Evolutionary conservation across 2,888 invertebrate genomes (phyloP), one percentile per base, ranked within the genome.

Genomic region (Polydrusus tereticollis): DNA sequence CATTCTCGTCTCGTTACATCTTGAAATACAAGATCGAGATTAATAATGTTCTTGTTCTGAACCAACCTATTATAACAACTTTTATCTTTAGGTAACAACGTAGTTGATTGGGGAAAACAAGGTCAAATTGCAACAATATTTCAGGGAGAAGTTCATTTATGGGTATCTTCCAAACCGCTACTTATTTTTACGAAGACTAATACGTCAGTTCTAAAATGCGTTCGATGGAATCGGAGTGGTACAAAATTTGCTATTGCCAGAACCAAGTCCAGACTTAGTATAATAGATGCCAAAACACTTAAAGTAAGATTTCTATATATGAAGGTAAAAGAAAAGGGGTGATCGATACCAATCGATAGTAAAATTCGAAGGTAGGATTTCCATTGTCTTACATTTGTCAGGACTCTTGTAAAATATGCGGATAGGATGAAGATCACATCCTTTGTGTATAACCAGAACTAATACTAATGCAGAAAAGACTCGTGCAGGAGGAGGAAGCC

Each of bases 51-150:
- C 12, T 7, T 33, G 12, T 33, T 33, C 1, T 33, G 2, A 33
- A 36, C 1, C 2, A 36, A 36, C n/a, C 36, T n/a, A 4, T n/a
- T n/a, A 33, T 6, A 33, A 33, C 2, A 6, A 8, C 12, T 12
- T 12, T 36, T 73, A n/a, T n/a, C n/a, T 70, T 58, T 62, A 79
- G 78, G 70, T 68, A 72, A 75, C n/a, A 75, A 78, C 16, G 69
- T 76, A 26, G 76, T 76, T 5, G 78, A 78, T 57, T 77, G 78
- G 79, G 76, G 79, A 23, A 78, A 75, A 47, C 73, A 70, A 55
- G 78, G 77, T 36, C 77, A 76, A 20, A 72, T 79, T 59, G 79
- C 74, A 0, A 78, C 77, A 1, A 76, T 77, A 43, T 81, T 79
- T 71, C 75, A 69, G 33, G 69, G 69, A 12, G 76, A 74, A 76